Base-by-base conservation (phyloP, 2,888 invertebrate species). In the Halictus ligatus region DNA sequence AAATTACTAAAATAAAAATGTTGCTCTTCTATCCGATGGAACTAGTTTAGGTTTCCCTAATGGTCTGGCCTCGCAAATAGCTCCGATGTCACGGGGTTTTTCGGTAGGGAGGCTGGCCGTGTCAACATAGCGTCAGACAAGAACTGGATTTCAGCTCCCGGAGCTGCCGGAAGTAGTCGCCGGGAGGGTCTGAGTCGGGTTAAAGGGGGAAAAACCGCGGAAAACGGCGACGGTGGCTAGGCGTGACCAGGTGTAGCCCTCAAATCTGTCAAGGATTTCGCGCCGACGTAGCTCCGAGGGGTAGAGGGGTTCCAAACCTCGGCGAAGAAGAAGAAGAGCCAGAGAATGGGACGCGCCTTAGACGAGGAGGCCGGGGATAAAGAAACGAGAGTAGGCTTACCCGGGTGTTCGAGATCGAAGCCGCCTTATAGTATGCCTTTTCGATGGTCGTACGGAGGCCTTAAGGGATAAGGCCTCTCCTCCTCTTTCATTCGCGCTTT, bases 371-470 rank as follows among this genome's bases (percentile, higher is more conserved):
- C 81, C 75, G 29, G 85, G 80, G 88, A 88, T 88, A 88, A 86
- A 90, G 89, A 84, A 85, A 79, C 81, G 87, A 43, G 85, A 88
- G 91, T 83, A 87, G 89, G 89, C 87, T 90, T 89, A 90, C 83
- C 88, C 86, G 78, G 86, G 78, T 88, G 83, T 86, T 83, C 50
- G 89, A 92, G 91, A 92, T 92, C 91, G 90, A 92, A 93, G 92
- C 84, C 89, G 90, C 90, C 90, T 92, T 93, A 92, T 89, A 90
- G 92, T 88, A 92, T 91, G 91, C 92, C 91, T 92, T 92, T 92
- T 91, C 92, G 92, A 92, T 91, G 90, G 90, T 93, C 93, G 92
- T 93, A 93, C 90, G 89, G 90, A 88, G 90, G 93, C 91, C 92
- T 93, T 93, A 92, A 90, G 89, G 92, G 93, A 93, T 92, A 92